Conservation (phyloP, 2,888 invertebrate species). For the Dryocosmus kuriphilus region DNA sequence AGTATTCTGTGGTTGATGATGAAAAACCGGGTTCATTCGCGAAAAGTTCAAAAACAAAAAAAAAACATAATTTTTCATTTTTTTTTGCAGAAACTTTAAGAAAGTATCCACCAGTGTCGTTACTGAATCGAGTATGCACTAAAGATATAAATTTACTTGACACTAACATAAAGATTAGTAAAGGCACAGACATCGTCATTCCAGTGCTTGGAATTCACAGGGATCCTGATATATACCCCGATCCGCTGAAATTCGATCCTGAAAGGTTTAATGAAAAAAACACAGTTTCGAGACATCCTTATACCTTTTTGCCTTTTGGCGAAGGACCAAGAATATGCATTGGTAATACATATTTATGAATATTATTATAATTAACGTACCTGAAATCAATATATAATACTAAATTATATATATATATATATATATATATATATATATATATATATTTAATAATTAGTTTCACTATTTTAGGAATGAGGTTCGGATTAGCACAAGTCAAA, state of each 20-base stretch:
- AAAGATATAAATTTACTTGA: conserved; percentile 61
- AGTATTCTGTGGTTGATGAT: too few species aligned
- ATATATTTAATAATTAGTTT: not conserved
- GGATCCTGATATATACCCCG: conserved; percentile 77
- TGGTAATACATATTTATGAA: conserved; percentile 54
- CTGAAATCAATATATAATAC: not conserved
- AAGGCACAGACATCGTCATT: conserved; percentile 69
- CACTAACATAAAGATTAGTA: conserved; percentile 56
- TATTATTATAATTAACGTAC: not conserved
- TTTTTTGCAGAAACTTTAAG: conserved; percentile 69
- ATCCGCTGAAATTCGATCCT: conserved; percentile 79
- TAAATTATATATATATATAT: too few species aligned
- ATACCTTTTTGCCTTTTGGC: conserved; percentile 66
- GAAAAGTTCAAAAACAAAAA: too few species aligned
- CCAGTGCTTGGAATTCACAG: conserved; percentile 76
- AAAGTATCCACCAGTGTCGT: conserved; percentile 72
- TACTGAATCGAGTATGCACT: conserved; percentile 71
- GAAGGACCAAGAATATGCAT: conserved; percentile 69
- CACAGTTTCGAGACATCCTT: conserved; percentile 61
- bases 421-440: too few species aligned
- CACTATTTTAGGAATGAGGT: conserved; percentile 57
- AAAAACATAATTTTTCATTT: not conserved
- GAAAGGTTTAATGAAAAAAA: conserved; percentile 77
- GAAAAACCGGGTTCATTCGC: too few species aligned
- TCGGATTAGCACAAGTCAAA: conserved; percentile 62